Conservation (phyloP, 2,797 vertebrate genomes). For the Pelodytes ibericus region DNA sequence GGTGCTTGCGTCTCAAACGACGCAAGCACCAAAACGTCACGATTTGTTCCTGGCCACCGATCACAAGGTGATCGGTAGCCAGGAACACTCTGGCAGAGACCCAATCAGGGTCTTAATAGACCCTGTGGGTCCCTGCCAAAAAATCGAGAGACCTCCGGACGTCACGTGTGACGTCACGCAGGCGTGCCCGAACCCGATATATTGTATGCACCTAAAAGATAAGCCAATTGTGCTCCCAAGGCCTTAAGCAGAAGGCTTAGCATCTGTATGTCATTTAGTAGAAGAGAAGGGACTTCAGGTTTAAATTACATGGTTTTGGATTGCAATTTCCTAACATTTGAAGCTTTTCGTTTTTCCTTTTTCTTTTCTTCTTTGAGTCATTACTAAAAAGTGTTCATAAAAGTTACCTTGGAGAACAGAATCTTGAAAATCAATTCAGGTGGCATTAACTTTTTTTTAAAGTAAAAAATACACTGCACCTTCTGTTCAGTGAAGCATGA, state of each 20-base stretch:
- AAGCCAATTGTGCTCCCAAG: conserved; percentile 76
- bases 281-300: conserved; percentile 82
- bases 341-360: conserved; percentile 79
- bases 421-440: conserved; percentile 76
- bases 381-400: conserved; percentile 78
- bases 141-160: no score
- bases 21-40: no score
- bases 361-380: conserved; percentile 66
- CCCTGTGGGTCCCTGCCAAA: no score
- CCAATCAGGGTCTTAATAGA: no score
- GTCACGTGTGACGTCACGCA: no score
- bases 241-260: conserved; percentile 73
- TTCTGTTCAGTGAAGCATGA: no score
- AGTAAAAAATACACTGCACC: conserved; percentile 42
- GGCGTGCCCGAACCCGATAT: no score
- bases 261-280: conserved; percentile 88
- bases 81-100: no score
- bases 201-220: conserved; percentile 72
- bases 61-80: no score
- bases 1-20: no score
- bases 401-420: conserved; percentile 77
- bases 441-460: conserved; percentile 70
- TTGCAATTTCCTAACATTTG: conserved; percentile 86
- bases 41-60: no score
- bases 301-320: conserved; percentile 88